Evolutionary conservation across 2,113 vertebrate species (phyloP).

Genomic region (Mirounga angustirostris): DNA sequence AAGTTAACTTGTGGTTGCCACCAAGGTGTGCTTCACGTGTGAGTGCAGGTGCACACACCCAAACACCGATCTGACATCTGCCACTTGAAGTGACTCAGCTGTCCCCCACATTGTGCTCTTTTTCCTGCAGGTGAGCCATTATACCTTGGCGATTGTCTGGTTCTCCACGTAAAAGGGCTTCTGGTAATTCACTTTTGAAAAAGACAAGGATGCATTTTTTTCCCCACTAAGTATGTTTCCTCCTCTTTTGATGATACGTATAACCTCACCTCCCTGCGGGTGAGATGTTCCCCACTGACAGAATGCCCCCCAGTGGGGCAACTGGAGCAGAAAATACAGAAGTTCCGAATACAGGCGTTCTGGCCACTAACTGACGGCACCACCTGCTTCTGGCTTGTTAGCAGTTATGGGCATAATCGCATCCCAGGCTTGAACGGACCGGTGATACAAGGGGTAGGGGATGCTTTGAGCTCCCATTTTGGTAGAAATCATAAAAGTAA

Average conservation of each 20-base stretch:
- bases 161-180: not conserved
- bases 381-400: conserved; percentile 6
- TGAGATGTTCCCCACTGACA: not conserved
- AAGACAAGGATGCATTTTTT: not conserved
- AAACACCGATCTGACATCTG: not conserved
- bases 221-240: not conserved
- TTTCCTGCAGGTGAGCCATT: not conserved
- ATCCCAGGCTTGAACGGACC: not conserved
- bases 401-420: not conserved
- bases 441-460: not conserved
- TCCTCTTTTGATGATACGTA: not conserved
- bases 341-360: not conserved
- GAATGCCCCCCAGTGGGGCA: not conserved
- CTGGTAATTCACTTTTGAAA: not conserved
- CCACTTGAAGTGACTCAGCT: not conserved
- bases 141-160: not conserved
- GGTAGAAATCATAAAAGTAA: not conserved
- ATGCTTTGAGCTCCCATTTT: not conserved
- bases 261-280: not conserved
- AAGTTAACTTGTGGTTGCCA: not conserved
- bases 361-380: not conserved
- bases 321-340: not conserved
- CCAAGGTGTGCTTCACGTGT: not conserved
- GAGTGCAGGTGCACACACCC: not conserved
- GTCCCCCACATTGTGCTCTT: not conserved